A percentile compares a stretch with the other conserved stretches of the same genome.
Conservation (phyloP, 2,113 vertebrate genomes). For the Syrrhaptes paradoxus region DNA sequence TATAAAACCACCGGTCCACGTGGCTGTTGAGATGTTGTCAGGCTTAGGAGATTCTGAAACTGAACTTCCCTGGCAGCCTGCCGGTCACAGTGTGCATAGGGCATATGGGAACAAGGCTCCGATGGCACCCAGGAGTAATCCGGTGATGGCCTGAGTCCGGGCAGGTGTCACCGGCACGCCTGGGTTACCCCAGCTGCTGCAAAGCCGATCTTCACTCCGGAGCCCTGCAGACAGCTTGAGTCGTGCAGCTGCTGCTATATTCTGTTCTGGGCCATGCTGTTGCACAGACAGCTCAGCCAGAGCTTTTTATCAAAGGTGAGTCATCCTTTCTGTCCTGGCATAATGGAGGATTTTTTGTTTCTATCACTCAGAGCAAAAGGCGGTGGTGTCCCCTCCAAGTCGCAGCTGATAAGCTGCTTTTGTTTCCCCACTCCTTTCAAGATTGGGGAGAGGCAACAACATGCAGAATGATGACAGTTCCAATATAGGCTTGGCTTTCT, state of each 20-base stretch:
- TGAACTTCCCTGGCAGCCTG: slow-evolving; percentile 28
- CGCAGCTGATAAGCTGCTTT: neutral
- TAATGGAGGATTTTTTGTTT: neutral
- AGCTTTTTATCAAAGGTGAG: neutral
- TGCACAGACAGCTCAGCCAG: neutral
- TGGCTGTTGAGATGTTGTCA: slow-evolving; percentile 33
- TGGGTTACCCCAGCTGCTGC: neutral
- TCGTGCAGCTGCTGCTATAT: neutral
- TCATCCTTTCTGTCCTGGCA: neutral
- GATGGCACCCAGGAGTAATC: neutral
- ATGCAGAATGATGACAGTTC: neutral
- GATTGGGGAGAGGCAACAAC: neutral
- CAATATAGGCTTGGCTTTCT: neutral
- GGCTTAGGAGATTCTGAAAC: slow-evolving; percentile 65
- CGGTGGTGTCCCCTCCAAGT: neutral
- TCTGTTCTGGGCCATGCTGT: neutral
- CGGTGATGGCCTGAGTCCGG: neutral
- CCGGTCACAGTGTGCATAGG: neutral
- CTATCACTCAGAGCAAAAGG: neutral
- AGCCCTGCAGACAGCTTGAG: neutral
- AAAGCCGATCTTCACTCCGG: neutral
- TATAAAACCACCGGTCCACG: slow-evolving; percentile 65
- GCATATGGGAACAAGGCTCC: slow-evolving; percentile 36
- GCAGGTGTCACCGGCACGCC: neutral
- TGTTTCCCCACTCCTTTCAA: neutral